Conservation (phyloP, 2,113 vertebrate species). For the Phaethon lepturus region DNA sequence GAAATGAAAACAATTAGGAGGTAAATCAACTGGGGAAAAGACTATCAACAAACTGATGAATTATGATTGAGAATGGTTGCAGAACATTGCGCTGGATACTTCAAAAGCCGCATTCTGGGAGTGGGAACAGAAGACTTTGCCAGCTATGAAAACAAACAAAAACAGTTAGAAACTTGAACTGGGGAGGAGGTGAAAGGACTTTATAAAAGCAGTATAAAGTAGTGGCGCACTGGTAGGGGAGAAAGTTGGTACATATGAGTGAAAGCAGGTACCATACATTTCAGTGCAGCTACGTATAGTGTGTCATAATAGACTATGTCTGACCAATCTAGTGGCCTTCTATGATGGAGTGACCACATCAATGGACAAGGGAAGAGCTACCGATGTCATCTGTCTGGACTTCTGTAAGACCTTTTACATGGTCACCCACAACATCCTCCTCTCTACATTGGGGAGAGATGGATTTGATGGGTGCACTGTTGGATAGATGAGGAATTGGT, state of each 20-base stretch:
- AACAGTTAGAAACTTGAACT: background rate
- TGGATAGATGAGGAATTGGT: no score
- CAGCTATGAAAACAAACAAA: background rate
- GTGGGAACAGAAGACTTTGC: background rate
- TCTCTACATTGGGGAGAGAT: no score
- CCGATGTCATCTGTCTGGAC: no score
- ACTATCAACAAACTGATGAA: background rate
- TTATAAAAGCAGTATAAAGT: background rate
- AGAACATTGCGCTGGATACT: background rate
- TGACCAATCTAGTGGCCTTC: no score
- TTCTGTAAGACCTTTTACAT: no score
- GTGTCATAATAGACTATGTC: background rate
- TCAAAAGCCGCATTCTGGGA: background rate
- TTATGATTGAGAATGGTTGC: background rate
- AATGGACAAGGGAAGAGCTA: no score
- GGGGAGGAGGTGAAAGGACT: background rate
- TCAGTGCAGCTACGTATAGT: background rate
- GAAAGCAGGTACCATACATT: background rate
- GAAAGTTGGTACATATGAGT: background rate
- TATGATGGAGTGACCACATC: no score
- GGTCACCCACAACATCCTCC: no score
- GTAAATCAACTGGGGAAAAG: background rate
- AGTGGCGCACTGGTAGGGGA: background rate
- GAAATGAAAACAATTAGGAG: conserved; percentile 10
- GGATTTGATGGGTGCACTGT: no score